phyloP scores from a whole-genome alignment of 2,113 vertebrate species.

The Lasiurus cinereus region DNA sequence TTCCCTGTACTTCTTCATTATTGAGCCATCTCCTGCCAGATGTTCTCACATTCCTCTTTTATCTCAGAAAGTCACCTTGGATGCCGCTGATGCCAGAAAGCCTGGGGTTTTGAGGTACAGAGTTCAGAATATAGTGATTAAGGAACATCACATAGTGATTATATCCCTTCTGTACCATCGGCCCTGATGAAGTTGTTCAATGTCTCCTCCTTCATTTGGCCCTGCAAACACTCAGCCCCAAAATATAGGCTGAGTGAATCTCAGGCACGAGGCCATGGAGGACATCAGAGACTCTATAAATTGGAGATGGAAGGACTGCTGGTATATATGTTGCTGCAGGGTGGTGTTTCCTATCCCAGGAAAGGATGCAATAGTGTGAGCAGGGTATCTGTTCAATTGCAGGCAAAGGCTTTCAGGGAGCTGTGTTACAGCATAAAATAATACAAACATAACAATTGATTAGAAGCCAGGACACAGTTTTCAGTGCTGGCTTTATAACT shows the following conservation, averaged over 20 bases:
- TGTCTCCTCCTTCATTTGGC: neutral
- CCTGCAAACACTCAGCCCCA: neutral
- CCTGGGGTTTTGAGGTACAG: slow-evolving; percentile 40
- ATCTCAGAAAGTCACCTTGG: slow-evolving; percentile 79
- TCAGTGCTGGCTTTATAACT: neutral
- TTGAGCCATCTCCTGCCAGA: slow-evolving; percentile 65
- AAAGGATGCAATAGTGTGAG: neutral
- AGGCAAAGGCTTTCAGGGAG: neutral
- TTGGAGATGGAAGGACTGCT: neutral
- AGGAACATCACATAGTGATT: slow-evolving; percentile 33
- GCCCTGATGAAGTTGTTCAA: slow-evolving; percentile 1
- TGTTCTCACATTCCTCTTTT: slow-evolving; percentile 74
- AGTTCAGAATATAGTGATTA: slow-evolving; percentile 64
- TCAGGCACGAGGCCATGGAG: neutral
- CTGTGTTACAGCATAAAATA: neutral
- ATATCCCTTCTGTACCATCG: slow-evolving; percentile 25
- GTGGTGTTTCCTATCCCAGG: neutral
- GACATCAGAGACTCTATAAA: neutral
- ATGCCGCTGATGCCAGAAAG: slow-evolving; percentile 51
- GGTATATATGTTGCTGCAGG: neutral
- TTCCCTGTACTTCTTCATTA: slow-evolving; percentile 76
- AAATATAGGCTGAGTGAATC: neutral
- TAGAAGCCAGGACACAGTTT: slow-evolving; percentile 2
- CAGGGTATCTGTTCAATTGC: neutral
- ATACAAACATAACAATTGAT: neutral